These are phyloP conservation scores for Agrotis puta DNA, from an alignment of 2,888 invertebrate genomes.

Conservation along the genomic window DNA sequence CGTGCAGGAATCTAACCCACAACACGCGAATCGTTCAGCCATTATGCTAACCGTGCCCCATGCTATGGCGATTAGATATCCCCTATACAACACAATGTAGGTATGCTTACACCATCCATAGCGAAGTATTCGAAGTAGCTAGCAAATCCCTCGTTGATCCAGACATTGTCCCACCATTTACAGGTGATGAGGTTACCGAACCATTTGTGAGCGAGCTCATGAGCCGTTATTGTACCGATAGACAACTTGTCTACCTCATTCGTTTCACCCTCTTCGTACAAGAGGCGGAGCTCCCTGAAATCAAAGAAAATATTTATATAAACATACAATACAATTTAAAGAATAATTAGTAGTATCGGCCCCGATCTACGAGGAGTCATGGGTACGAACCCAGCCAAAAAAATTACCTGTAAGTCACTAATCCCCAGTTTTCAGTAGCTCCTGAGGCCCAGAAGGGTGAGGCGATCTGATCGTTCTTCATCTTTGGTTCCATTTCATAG, in stretches of 20 bases:
- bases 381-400: neutral
- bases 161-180: conserved; percentile 94
- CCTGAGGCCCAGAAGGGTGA: conserved; percentile 88
- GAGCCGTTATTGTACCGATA: conserved; percentile 90
- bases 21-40: no score
- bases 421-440: conserved; percentile 88
- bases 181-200: conserved; percentile 94
- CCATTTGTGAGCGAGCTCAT: conserved; percentile 94
- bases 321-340: neutral
- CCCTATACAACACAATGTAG: neutral
- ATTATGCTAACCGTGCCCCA: no score
- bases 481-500: conserved; percentile 79
- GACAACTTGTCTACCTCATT: conserved; percentile 82
- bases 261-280: conserved; percentile 84
- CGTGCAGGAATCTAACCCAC: no score
- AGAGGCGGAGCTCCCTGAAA: conserved; percentile 83
- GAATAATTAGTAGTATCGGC: no score
- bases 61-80: neutral
- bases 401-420: conserved; percentile 85
- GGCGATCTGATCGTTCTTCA: conserved; percentile 88
- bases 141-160: conserved; percentile 95
- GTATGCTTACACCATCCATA: conserved; percentile 82
- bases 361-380: no score
- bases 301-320: neutral
- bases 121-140: conserved; percentile 93